Base-by-base conservation (phyloP, 2,888 invertebrate genomes). In the Lumbricus terrestris region DNA sequence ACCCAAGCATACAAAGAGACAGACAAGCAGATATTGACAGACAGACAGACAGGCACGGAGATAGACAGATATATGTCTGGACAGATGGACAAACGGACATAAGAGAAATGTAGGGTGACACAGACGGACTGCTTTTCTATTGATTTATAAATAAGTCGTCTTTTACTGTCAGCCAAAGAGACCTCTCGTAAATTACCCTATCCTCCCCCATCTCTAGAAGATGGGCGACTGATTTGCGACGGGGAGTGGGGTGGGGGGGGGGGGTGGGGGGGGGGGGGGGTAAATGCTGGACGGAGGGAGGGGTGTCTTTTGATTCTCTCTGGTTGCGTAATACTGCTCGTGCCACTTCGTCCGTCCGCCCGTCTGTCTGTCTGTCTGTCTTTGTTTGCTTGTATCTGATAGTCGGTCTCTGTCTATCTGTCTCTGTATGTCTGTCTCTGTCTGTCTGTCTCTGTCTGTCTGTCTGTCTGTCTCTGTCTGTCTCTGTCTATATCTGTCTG, bases 391-490 rank as follows among this genome's bases (percentile, higher is more conserved):
- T 18, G 8, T 18, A 13, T 47, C 38, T 38, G 8, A n/a, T n/a
- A n/a, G 8, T 88, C 82, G 69, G 13, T 35, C 89, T 90, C 82
- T 90, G 89, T 90, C 82, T 82, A 88, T 88, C 82, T 90, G 90
- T 88, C 88, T 47, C 90, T 82, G n/a, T 69, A 47, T 90, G 69
- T 83, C 88, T 91, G 54, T 85, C 90, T 91, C 88, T 88, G 88
- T 90, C 83, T 85, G 34, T 91, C 88, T 89, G 85, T 82, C 54
- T 88, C 88, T 88, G 88, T 90, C 47, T 89, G 38, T 91, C 89
- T 83, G 33, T 91, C 40, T 90, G 23, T 89, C 29, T 82, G 6
- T 82, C 33, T 82, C 23, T 90, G 33, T 34, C 33, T 15, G 2
- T 2, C 20, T n/a, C 13, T 23, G 23, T 4, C 38, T n/a, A n/a